Percentiles rank a stretch among this genome's conserved stretches.
These are phyloP conservation scores for Chroicocephalus ridibundus DNA, from an alignment of 2,113 vertebrate species.

Conservation along the genomic window DNA sequence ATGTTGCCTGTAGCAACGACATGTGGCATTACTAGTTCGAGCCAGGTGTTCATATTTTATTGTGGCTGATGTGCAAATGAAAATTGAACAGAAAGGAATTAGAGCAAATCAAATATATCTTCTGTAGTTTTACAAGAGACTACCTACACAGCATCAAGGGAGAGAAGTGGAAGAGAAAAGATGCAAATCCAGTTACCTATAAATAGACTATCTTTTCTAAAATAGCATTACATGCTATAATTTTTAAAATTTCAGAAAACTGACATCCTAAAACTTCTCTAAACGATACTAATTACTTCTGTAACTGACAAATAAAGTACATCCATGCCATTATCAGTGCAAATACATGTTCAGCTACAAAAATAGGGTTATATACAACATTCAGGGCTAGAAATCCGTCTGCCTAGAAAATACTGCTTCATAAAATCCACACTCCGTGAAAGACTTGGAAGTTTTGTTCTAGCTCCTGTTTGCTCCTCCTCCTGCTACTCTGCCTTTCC, in stretches of 20 bases:
- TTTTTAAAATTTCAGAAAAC: neutral
- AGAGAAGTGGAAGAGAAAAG: neutral
- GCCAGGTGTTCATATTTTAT: neutral
- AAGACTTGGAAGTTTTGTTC: neutral
- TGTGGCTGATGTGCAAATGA: neutral
- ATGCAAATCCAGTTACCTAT: neutral
- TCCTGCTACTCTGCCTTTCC: neutral
- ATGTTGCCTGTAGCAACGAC: neutral
- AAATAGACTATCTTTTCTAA: neutral
- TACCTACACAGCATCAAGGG: neutral
- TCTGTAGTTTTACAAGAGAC: neutral
- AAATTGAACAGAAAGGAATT: neutral
- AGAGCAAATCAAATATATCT: neutral
- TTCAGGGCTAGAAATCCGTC: neutral
- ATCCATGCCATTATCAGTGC: neutral
- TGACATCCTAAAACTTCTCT: neutral
- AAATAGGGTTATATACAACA: neutral
- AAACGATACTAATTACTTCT: neutral
- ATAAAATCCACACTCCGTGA: neutral
- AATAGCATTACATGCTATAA: neutral
- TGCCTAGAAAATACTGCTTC: neutral
- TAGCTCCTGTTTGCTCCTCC: neutral
- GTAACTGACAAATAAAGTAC: neutral
- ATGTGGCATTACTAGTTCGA: neutral
- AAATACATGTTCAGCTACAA: neutral